These are phyloP conservation scores for Mantis religiosa DNA, from an alignment of 2,888 invertebrate species.

Conservation along the genomic window DNA sequence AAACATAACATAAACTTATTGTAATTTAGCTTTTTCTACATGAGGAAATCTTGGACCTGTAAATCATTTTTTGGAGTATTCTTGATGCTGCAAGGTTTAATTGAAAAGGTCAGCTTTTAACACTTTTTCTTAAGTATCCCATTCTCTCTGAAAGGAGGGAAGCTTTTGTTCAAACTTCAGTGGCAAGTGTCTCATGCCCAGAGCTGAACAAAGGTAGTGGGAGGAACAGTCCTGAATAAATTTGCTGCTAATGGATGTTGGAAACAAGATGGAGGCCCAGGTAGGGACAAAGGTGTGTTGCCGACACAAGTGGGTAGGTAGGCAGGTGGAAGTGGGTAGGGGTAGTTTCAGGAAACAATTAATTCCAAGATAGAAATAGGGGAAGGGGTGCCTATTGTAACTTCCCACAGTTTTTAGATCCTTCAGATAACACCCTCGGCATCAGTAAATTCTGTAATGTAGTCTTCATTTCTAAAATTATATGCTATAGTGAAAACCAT, in stretches of 20 bases:
- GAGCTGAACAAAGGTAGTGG: conserved; percentile 17
- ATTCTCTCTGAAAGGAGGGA: not conserved
- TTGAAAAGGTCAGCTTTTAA: not conserved
- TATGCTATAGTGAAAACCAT: too few relatives aligned
- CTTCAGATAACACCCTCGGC: conserved; percentile 9
- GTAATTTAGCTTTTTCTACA: too few relatives aligned
- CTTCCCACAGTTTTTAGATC: conserved; percentile 20
- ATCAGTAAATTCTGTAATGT: not conserved
- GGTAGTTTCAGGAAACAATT: conserved; percentile 26
- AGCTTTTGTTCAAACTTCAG: conserved; percentile 24
- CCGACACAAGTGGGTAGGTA: conserved; percentile 17
- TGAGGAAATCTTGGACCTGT: too few relatives aligned
- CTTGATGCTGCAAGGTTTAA: not conserved
- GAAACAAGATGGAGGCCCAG: conserved; percentile 26
- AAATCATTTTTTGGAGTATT: not conserved
- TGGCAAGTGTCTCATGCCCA: conserved; percentile 22
- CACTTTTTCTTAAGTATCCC: not conserved
- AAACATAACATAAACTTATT: too few relatives aligned
- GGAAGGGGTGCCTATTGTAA: conserved; percentile 1
- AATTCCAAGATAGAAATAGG: conserved; percentile 14
- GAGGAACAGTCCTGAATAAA: conserved; percentile 22
- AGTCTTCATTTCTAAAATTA: too few relatives aligned
- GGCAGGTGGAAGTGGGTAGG: conserved; percentile 5
- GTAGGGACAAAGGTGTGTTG: conserved; percentile 22
- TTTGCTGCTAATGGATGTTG: conserved; percentile 28